Conservation (phyloP, 2,797 vertebrate species). For the Takifugu ocellatus region DNA sequence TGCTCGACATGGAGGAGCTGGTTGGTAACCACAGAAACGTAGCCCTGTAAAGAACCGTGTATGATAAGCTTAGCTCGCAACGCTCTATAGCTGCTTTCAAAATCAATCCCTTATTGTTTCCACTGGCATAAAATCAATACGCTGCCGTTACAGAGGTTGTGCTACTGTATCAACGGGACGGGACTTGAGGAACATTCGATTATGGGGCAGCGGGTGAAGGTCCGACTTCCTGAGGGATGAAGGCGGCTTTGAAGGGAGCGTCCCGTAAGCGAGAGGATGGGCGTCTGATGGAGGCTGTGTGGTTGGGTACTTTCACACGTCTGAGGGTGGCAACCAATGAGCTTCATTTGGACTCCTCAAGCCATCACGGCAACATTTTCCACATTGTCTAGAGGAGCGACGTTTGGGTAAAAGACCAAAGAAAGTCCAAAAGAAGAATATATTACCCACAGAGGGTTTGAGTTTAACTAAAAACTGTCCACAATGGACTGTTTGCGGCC, state of each 20-base stretch:
- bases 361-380: too few relatives aligned
- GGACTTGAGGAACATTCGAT: conserved; percentile 36
- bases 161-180: conserved; percentile 31
- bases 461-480: too few relatives aligned
- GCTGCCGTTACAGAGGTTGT: conserved; percentile 45
- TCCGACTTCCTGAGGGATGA: conserved; percentile 28
- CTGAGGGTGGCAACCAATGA: too few relatives aligned
- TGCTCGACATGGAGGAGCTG: neutral
- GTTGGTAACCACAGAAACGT: neutral
- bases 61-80: conserved; percentile 30
- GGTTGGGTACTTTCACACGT: neutral
- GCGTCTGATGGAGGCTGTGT: neutral
- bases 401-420: too few relatives aligned
- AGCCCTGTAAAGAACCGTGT: neutral
- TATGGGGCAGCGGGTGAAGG: conserved; percentile 36
- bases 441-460: too few relatives aligned
- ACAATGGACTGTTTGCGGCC: neutral
- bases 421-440: too few relatives aligned
- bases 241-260: conserved; percentile 11
- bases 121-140: conserved; percentile 51
- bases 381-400: too few relatives aligned
- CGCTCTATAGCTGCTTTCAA: conserved; percentile 28
- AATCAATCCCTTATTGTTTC: conserved; percentile 52
- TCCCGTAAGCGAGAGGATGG: neutral
- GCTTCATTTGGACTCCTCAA: too few relatives aligned